Conservation (phyloP, 2,888 invertebrate species). For the Linyphia triangularis region DNA sequence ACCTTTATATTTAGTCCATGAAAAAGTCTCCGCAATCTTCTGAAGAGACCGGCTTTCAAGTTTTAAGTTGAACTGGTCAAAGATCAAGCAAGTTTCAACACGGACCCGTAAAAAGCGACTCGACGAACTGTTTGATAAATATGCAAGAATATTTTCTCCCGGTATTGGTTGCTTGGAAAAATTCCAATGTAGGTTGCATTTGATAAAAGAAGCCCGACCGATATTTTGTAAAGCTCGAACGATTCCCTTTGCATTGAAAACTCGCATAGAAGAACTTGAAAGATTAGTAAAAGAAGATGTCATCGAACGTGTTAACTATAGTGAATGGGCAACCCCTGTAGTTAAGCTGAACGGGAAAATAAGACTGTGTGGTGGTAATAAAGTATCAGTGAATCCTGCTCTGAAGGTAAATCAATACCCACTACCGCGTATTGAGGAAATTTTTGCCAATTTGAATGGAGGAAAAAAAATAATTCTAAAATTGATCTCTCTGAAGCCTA, state of each 20-base stretch:
- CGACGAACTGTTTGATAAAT: too few species aligned
- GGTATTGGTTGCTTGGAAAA: too few species aligned
- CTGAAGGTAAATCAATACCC: conserved; percentile 77
- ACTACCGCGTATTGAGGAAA: conserved; percentile 76
- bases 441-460: not conserved
- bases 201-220: too few species aligned
- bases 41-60: too few species aligned
- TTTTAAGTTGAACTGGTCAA: too few species aligned
- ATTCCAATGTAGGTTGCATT: too few species aligned
- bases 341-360: not conserved
- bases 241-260: not conserved
- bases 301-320: not conserved
- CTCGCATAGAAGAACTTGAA: not conserved
- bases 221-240: not conserved
- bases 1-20: too few species aligned
- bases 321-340: not conserved
- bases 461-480: not conserved
- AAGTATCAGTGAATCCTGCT: conserved; percentile 76
- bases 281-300: not conserved
- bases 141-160: too few species aligned
- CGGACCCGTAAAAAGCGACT: too few species aligned
- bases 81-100: too few species aligned
- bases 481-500: conserved; percentile 77
- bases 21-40: too few species aligned
- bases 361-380: conserved; percentile 78